These are phyloP conservation scores for Ormyrus thymus DNA, from an alignment of 2,888 invertebrate species.

Conservation along the genomic window DNA sequence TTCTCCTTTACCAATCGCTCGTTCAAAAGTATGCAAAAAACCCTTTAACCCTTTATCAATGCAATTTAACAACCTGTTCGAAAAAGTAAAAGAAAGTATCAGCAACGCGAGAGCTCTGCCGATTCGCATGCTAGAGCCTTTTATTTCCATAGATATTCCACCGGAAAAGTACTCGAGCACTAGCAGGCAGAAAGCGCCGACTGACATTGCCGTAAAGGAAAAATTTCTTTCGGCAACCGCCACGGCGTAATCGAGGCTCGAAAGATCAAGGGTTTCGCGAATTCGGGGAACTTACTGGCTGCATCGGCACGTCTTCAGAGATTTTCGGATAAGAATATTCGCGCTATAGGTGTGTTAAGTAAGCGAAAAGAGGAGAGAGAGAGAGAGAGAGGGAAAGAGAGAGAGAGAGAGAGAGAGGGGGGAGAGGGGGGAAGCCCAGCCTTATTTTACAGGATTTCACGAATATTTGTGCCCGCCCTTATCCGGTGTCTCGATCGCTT, in stretches of 20 bases:
- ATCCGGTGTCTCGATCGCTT: constrained; percentile 68
- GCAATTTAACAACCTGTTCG: no score
- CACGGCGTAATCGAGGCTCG: constrained; percentile 19
- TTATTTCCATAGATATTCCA: no score
- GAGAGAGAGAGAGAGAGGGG: not conserved
- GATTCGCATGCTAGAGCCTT: not conserved
- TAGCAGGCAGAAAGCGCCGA: not conserved
- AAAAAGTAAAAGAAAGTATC: no score
- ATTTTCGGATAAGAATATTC: constrained; percentile 32
- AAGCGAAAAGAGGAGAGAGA: no score
- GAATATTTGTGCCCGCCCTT: constrained; percentile 60
- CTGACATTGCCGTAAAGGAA: constrained; percentile 12
- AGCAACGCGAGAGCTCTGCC: no score
- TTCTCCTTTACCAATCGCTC: no score
- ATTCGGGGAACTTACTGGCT: constrained; percentile 27
- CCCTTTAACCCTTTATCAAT: no score
- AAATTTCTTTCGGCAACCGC: constrained; percentile 16
- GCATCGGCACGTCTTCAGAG: constrained; percentile 30
- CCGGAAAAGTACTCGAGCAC: not conserved
- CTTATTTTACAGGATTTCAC: constrained; percentile 57
- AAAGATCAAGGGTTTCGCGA: constrained; percentile 44
- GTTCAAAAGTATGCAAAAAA: no score
- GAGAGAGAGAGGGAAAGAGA: no score
- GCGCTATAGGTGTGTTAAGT: no score
- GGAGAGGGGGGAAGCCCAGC: not conserved